These are phyloP conservation scores for Pseudococcus viburni DNA, from an alignment of 2,888 invertebrate genomes.

Conservation along the genomic window DNA sequence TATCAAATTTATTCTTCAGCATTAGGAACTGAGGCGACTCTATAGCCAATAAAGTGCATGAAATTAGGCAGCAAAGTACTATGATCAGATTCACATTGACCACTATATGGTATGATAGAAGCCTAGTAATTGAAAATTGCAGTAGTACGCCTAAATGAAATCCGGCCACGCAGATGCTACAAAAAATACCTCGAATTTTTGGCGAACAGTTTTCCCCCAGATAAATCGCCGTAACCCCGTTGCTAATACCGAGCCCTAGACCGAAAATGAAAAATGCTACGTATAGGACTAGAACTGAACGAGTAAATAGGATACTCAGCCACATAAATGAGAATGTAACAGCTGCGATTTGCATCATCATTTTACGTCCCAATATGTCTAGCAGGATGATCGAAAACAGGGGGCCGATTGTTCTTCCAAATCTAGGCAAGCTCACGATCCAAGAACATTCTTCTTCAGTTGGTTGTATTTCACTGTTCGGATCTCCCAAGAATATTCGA, in stretches of 20 bases:
- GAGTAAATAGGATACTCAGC: background rate
- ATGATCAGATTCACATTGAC: background rate
- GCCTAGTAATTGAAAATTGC: conserved; percentile 68
- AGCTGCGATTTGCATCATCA: background rate
- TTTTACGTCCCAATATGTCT: conserved; percentile 39
- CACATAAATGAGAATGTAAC: background rate
- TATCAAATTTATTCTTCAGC: too few species aligned
- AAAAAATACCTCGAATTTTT: conserved; percentile 68
- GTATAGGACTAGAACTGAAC: conserved; percentile 65
- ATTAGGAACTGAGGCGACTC: too few species aligned
- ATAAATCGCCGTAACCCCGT: conserved; percentile 68
- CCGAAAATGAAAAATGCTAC: conserved; percentile 68
- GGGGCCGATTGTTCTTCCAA: background rate
- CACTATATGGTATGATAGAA: background rate
- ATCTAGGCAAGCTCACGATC: conserved; percentile 11
- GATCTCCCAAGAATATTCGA: background rate
- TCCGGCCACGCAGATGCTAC: conserved; percentile 68
- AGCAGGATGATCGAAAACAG: background rate
- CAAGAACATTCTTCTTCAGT: conserved; percentile 42
- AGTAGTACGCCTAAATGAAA: conserved; percentile 68
- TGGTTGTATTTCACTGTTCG: background rate
- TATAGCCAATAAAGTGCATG: too few species aligned
- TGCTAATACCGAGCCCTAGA: conserved; percentile 68
- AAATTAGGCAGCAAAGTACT: background rate
- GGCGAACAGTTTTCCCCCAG: conserved; percentile 68